phyloP scores from a whole-genome alignment of 1,140 invertebrate genomes.

The Steinernema khuongi region DNA sequence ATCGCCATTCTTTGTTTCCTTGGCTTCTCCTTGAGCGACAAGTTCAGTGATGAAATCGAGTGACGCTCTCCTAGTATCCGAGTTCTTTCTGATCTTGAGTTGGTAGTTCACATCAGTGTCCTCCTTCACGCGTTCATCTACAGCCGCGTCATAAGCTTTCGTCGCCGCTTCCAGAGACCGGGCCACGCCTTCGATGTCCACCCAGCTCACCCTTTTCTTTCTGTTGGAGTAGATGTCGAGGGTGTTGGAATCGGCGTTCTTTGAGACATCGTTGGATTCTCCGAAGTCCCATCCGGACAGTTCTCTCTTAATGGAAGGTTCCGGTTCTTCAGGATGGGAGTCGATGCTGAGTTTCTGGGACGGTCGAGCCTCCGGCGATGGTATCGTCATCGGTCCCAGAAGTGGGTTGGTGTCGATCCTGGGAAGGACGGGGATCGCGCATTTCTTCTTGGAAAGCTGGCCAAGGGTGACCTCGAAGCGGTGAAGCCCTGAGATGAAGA shows the following conservation, averaged over 20 bases:
- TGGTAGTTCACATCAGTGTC: background rate
- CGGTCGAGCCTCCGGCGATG: background rate
- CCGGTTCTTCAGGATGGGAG: background rate
- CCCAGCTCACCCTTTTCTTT: constrained; percentile 1
- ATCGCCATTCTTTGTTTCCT: background rate
- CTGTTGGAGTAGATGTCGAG: background rate
- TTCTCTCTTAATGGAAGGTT: background rate
- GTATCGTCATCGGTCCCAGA: background rate
- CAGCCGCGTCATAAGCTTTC: background rate
- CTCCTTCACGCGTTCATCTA: background rate
- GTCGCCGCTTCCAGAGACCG: background rate
- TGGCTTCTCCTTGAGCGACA: background rate
- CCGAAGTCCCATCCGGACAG: background rate
- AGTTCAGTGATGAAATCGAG: background rate
- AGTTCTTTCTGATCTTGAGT: background rate
- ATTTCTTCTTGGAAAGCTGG: background rate
- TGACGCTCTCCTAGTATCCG: background rate
- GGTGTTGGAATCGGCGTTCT: background rate
- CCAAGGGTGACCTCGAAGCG: background rate
- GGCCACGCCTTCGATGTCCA: background rate
- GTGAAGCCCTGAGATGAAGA: background rate
- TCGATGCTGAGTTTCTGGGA: too few relatives aligned
- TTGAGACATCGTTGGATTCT: background rate
- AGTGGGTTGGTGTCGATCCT: background rate
- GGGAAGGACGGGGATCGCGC: background rate